A percentile compares a stretch with the other conserved stretches of the same genome.
Conservation (phyloP, 1,140 invertebrate species). For the Halyomorpha halys region DNA sequence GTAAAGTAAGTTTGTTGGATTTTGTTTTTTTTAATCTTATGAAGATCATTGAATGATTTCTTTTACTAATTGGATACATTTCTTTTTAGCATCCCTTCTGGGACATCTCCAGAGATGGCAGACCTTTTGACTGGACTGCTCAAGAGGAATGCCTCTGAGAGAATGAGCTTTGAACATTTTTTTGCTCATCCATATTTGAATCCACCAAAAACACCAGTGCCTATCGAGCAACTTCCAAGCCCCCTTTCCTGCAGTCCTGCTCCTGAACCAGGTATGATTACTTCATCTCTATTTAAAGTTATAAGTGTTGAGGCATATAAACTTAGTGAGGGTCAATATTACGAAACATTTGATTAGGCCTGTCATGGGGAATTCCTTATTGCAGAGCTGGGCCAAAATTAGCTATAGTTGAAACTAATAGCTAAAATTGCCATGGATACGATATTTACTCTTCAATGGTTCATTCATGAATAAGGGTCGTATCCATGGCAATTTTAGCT, state of each 20-base stretch:
- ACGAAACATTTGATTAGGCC: too few relatives aligned
- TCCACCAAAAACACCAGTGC: slow-evolving; percentile 38
- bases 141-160: slow-evolving; percentile 83
- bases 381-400: too few relatives aligned
- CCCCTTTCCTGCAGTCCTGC: slow-evolving; percentile 32
- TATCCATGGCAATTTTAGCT: too few relatives aligned
- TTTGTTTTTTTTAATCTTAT: neutral
- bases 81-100: slow-evolving; percentile 71
- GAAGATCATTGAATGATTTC: neutral
- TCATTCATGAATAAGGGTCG: too few relatives aligned
- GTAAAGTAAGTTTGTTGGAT: too few relatives aligned
- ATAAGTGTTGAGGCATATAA: neutral
- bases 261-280: slow-evolving; percentile 8
- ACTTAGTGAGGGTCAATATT: too few relatives aligned
- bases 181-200: slow-evolving; percentile 86
- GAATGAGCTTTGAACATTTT: slow-evolving; percentile 92
- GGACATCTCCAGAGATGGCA: slow-evolving; percentile 79
- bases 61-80: neutral
- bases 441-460: too few relatives aligned
- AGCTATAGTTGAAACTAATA: too few relatives aligned
- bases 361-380: too few relatives aligned
- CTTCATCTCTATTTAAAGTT: neutral
- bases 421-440: too few relatives aligned
- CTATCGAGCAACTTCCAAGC: slow-evolving; percentile 36
- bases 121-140: slow-evolving; percentile 79